phyloP scores from a whole-genome alignment of 2,888 invertebrate genomes.

The Drosophila mettleri region DNA sequence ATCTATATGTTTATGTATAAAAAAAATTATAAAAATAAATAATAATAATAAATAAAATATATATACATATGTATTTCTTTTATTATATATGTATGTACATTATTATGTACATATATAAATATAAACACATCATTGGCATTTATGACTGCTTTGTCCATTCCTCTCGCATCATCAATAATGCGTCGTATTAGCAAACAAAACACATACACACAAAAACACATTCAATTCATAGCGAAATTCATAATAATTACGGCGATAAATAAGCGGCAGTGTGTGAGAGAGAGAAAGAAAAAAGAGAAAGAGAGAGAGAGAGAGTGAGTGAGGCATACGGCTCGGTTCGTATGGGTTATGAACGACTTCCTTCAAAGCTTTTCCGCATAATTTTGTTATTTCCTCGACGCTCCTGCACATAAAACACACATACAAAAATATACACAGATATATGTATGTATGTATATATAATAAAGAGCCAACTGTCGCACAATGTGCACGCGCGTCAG shows the following conservation, averaged over 20 bases:
- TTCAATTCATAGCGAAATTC: constrained; percentile 22
- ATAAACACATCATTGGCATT: constrained; percentile 42
- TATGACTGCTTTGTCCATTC: constrained; percentile 50
- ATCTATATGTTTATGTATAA: too few species aligned
- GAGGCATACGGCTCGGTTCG: background rate
- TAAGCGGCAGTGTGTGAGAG: background rate
- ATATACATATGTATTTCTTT: too few species aligned
- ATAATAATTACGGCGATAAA: constrained; percentile 19
- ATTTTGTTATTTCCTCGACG: constrained; percentile 34
- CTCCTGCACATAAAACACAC: background rate
- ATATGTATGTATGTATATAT: too few species aligned
- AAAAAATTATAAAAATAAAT: too few species aligned
- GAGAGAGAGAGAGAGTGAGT: background rate
- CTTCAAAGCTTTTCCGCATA: constrained; percentile 67
- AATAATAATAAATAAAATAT: too few species aligned
- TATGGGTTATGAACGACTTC: constrained; percentile 35
- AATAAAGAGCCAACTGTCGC: constrained; percentile 69
- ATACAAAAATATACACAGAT: background rate
- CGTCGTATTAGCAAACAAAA: constrained; percentile 42
- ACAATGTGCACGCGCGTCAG: constrained; percentile 53
- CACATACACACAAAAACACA: constrained; percentile 8
- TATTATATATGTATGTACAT: background rate
- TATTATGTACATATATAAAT: constrained; percentile 38
- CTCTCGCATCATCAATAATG: constrained; percentile 30
- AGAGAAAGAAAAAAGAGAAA: background rate